phyloP scores from a whole-genome alignment of 2,113 vertebrate genomes.

The Brachyistius frenatus region DNA sequence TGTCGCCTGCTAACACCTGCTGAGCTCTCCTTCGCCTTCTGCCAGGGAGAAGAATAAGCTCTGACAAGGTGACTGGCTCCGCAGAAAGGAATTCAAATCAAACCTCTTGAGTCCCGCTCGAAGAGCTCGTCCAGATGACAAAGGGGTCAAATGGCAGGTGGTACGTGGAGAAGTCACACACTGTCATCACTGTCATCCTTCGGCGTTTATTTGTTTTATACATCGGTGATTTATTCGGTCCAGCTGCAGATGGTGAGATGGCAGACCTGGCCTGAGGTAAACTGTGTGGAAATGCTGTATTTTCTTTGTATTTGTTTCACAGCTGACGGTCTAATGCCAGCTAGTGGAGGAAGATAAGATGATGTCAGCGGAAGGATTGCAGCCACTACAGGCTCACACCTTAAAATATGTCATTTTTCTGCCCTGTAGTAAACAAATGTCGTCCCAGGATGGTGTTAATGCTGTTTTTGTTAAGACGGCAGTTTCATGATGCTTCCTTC shows the following conservation, averaged over 20 bases:
- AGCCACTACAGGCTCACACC: not conserved
- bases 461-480: not conserved
- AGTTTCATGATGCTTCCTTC: not conserved
- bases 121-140: slow-evolving; percentile 41
- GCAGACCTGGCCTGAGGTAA: not conserved
- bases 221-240: not conserved
- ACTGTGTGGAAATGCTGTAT: not conserved
- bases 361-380: not conserved
- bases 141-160: slow-evolving; percentile 44
- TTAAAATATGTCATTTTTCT: slow-evolving; percentile 1
- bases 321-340: too few relatives aligned
- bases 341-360: too few relatives aligned
- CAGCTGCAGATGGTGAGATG: slow-evolving; percentile 12
- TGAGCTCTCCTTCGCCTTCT: slow-evolving; percentile 49
- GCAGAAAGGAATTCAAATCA: slow-evolving; percentile 57
- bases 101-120: slow-evolving; percentile 42
- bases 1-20: slow-evolving; percentile 33
- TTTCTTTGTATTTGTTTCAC: too few relatives aligned
- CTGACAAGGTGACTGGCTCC: slow-evolving; percentile 57
- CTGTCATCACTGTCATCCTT: slow-evolving; percentile 33
- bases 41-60: slow-evolving; percentile 46
- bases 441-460: not conserved
- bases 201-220: slow-evolving; percentile 33
- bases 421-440: not conserved
- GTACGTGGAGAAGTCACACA: slow-evolving; percentile 17